Evolutionary conservation across 2,113 vertebrate species (phyloP).

Genomic region (Notarius lentiginosus): DNA sequence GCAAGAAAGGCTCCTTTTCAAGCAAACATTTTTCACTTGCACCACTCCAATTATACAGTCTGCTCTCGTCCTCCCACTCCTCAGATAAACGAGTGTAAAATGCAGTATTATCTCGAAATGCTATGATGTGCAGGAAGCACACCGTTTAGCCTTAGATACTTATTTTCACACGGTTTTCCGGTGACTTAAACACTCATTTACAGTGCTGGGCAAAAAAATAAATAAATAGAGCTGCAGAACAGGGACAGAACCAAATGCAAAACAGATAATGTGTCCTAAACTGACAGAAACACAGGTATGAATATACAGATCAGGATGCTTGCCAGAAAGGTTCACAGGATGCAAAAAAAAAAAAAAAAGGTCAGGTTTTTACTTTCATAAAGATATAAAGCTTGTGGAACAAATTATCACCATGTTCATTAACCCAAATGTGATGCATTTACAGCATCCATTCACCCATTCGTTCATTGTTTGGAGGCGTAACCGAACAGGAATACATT

Average conservation of each 20-base stretch:
- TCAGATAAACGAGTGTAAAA: slow-evolving; percentile 1
- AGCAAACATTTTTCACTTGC: slow-evolving; percentile 51
- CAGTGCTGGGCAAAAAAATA: no score
- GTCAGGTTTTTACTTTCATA: neutral
- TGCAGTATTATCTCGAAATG: neutral
- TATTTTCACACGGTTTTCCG: neutral
- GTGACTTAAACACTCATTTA: neutral
- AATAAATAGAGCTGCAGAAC: no score
- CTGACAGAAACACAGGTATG: neutral
- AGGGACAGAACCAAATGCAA: neutral
- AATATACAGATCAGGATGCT: neutral
- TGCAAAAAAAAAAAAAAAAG: neutral
- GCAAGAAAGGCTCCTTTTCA: slow-evolving; percentile 61
- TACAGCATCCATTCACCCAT: neutral
- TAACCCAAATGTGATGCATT: neutral
- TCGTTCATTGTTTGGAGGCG: neutral
- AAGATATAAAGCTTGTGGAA: neutral
- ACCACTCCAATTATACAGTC: slow-evolving; percentile 27
- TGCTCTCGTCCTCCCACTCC: slow-evolving; percentile 27
- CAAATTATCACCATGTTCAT: neutral
- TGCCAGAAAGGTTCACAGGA: neutral
- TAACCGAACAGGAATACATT: neutral
- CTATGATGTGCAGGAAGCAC: neutral
- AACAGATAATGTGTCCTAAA: neutral
- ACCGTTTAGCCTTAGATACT: neutral